Evolutionary conservation across 2,113 vertebrate genomes (phyloP).

Genomic region (Xyliphius kryptos): DNA sequence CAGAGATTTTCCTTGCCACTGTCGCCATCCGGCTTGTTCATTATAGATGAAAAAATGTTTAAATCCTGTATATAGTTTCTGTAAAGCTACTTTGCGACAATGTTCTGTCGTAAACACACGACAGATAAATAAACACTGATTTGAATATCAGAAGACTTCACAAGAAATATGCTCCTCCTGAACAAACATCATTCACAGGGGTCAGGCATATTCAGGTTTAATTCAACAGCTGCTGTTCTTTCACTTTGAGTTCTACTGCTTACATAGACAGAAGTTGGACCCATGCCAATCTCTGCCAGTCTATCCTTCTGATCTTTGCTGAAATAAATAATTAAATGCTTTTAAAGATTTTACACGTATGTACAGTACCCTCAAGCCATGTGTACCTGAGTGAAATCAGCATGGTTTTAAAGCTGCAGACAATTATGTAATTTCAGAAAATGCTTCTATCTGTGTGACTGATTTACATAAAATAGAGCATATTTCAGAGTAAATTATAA

Average conservation of each 20-base stretch:
- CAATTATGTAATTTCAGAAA: no score
- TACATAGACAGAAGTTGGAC: neutral
- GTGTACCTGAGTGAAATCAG: neutral
- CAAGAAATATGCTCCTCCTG: constrained; percentile 9
- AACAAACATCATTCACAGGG: neutral
- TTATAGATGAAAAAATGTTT: no score
- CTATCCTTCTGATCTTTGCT: neutral
- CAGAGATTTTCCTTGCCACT: no score
- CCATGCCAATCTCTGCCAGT: neutral
- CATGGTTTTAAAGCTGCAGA: no score
- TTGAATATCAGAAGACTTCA: neutral
- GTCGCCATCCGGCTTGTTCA: no score
- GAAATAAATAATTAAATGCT: neutral
- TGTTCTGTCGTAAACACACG: no score
- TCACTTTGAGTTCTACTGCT: no score
- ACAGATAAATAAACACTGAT: no score
- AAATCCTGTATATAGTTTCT: no score
- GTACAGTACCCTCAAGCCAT: neutral
- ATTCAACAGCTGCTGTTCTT: neutral
- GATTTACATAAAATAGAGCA: neutral
- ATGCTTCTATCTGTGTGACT: neutral
- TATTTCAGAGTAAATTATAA: neutral
- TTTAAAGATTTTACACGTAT: neutral
- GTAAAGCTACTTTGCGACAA: no score
- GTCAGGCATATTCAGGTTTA: neutral